A percentile compares a stretch with the other conserved stretches of the same genome.
phyloP scores from a whole-genome alignment of 37 sponge, comb jelly and placozoan genomes.

The Corticium candelabrum region DNA sequence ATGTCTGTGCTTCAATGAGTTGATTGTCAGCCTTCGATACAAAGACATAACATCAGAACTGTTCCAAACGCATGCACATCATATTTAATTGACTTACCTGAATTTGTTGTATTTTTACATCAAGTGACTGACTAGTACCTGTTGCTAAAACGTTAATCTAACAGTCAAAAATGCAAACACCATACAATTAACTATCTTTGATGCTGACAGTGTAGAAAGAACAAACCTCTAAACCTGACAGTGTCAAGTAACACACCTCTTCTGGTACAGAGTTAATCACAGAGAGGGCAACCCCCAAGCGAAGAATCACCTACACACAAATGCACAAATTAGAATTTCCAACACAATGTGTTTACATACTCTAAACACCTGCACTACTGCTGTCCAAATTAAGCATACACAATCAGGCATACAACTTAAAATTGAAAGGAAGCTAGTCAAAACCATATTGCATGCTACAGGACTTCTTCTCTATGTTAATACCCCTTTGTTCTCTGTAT shows the following conservation, averaged over 20 bases:
- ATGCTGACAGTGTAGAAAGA: not conserved
- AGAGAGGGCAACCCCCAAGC: constrained; percentile 67
- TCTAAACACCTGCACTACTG: too few species aligned
- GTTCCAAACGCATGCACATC: not conserved
- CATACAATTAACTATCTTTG: not conserved
- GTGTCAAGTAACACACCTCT: constrained; percentile 46
- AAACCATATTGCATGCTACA: too few species aligned
- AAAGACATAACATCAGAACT: too few species aligned
- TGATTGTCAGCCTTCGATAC: constrained; percentile 69
- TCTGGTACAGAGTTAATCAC: constrained; percentile 77
- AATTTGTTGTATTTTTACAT: constrained; percentile 40
- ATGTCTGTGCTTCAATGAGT: constrained; percentile 7
- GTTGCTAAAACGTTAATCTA: constrained; percentile 36
- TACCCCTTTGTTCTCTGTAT: too few species aligned
- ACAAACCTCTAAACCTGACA: constrained; percentile 40
- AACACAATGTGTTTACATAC: too few species aligned
- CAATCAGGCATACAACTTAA: too few species aligned
- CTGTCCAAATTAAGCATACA: too few species aligned
- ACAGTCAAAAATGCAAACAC: not conserved
- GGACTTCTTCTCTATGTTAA: too few species aligned
- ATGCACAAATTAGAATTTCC: too few species aligned
- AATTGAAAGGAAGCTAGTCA: too few species aligned
- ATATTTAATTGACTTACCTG: constrained; percentile 27
- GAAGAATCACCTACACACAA: too few species aligned
- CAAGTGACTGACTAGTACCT: constrained; percentile 22